These are phyloP conservation scores for Crypturellus tataupa DNA, from an alignment of 2,797 vertebrate genomes.

Conservation along the genomic window DNA sequence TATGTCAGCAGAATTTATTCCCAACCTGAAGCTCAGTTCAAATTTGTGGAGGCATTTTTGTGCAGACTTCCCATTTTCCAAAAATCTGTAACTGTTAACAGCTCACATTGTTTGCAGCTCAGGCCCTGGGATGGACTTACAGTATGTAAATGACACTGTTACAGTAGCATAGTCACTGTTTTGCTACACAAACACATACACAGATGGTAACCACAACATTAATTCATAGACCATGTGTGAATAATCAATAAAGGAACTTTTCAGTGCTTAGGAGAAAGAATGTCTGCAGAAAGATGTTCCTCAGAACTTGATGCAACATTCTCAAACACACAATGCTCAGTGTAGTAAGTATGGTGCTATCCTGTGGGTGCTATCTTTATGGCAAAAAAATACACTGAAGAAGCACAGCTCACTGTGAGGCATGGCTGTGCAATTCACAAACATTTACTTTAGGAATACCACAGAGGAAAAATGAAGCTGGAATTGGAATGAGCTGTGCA, in stretches of 20 bases:
- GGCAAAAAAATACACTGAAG: background rate
- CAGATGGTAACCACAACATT: background rate
- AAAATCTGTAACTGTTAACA: background rate
- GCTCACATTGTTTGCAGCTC: background rate
- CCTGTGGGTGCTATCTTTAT: background rate
- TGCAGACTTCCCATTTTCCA: background rate
- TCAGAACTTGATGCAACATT: background rate
- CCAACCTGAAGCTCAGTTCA: background rate
- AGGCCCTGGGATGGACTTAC: background rate
- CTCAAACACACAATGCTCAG: background rate
- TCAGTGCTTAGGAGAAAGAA: background rate
- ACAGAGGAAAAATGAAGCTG: background rate
- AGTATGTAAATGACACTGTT: background rate
- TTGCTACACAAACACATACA: background rate
- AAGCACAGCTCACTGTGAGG: background rate
- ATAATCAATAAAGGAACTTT: background rate
- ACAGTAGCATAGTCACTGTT: background rate
- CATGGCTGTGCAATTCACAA: background rate
- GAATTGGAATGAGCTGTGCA: background rate
- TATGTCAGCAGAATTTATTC: slow-evolving; percentile 27
- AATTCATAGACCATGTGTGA: slow-evolving; percentile 6
- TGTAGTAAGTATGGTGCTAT: background rate
- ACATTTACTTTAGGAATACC: background rate
- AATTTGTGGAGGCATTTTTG: background rate
- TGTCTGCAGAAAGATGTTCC: background rate